Evolutionary conservation across 2,113 vertebrate genomes (phyloP).

Genomic region (Hiodon tergisus): DNA sequence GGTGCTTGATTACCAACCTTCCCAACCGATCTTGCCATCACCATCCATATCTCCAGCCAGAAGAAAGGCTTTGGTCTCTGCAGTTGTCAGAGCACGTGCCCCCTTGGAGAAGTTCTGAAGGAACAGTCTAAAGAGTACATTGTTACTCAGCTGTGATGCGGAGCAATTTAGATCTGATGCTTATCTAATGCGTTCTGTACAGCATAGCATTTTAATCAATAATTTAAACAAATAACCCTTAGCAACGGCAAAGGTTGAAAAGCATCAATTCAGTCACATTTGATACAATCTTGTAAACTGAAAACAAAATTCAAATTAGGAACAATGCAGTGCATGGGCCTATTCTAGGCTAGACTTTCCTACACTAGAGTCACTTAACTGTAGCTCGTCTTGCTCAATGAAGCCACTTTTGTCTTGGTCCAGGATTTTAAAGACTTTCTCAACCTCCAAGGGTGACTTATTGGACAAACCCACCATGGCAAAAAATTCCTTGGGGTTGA

Average conservation of each 20-base stretch:
- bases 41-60: slow-evolving; percentile 55
- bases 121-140: slow-evolving; percentile 47
- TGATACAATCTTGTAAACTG: not conserved
- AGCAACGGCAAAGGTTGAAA: not conserved
- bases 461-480: slow-evolving; percentile 54
- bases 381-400: slow-evolving; percentile 63
- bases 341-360: no score
- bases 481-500: slow-evolving; percentile 57
- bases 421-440: slow-evolving; percentile 59
- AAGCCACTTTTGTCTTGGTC: slow-evolving; percentile 62
- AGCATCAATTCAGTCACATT: not conserved
- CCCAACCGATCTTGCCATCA: slow-evolving; percentile 60
- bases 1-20: slow-evolving; percentile 39
- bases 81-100: slow-evolving; percentile 49
- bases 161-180: not conserved
- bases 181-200: no score
- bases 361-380: slow-evolving; percentile 47
- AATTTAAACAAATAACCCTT: not conserved
- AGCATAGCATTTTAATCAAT: no score
- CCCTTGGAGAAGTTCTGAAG: slow-evolving; percentile 60
- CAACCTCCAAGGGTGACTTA: slow-evolving; percentile 53
- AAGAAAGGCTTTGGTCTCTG: slow-evolving; percentile 59
- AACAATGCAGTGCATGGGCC: not conserved
- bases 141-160: not conserved
- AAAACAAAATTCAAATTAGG: not conserved